phyloP scores from a whole-genome alignment of 2,888 invertebrate species.

The Drosophila maculinotata region DNA sequence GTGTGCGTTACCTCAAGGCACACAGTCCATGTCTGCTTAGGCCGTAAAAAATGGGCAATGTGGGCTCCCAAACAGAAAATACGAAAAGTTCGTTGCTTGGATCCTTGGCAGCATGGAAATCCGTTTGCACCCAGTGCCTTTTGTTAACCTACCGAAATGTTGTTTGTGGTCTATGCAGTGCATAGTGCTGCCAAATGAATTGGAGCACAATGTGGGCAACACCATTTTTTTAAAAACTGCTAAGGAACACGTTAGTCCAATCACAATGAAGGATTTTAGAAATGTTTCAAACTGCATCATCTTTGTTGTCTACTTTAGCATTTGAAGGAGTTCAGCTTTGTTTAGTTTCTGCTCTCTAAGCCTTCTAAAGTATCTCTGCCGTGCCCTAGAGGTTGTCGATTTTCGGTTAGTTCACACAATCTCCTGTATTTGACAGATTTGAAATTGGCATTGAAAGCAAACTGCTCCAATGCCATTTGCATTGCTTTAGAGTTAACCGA shows the following conservation, averaged over 20 bases:
- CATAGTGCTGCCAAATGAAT: slow-evolving; percentile 15
- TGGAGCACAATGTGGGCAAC: slow-evolving; percentile 1
- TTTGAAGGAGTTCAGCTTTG: background rate
- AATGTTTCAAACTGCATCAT: background rate
- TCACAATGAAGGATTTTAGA: background rate
- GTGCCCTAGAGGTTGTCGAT: background rate
- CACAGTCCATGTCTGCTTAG: slow-evolving; percentile 3
- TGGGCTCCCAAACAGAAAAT: slow-evolving; percentile 30
- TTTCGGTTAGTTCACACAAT: slow-evolving; percentile 26
- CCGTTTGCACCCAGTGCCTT: slow-evolving; percentile 19
- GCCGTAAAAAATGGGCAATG: slow-evolving; percentile 60
- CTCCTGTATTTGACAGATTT: slow-evolving; percentile 17
- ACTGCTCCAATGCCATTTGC: slow-evolving; percentile 38
- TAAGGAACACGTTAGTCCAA: background rate
- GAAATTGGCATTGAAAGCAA: background rate
- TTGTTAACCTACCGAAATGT: slow-evolving; percentile 20
- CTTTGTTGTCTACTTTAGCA: background rate
- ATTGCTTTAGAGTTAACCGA: slow-evolving; percentile 17
- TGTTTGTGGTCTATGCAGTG: slow-evolving; percentile 3
- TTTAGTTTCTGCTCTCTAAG: background rate
- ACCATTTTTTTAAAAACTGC: background rate
- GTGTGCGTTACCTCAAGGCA: slow-evolving; percentile 19
- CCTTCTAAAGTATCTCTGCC: background rate
- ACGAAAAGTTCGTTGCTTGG: slow-evolving; percentile 35
- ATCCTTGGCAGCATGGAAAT: slow-evolving; percentile 18